Evolutionary conservation across 2,888 invertebrate genomes (phyloP).

Genomic region (Cephus sareptanus): DNA sequence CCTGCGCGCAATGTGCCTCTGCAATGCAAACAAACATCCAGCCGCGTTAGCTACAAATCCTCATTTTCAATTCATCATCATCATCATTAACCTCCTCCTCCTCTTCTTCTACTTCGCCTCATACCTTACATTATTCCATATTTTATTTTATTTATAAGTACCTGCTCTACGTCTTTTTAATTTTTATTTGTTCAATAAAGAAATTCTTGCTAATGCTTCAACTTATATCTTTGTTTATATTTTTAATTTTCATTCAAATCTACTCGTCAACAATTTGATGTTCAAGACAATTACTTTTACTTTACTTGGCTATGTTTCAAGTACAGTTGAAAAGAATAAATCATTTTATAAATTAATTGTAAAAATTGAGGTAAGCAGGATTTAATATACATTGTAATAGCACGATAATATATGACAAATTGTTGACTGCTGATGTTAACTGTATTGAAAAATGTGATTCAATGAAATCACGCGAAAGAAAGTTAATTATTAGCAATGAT

Average conservation of each 20-base stretch:
- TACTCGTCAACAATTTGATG: too few species aligned
- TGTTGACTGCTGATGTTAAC: too few species aligned
- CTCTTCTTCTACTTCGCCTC: conserved; percentile 24
- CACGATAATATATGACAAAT: too few species aligned
- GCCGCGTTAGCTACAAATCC: conserved; percentile 61
- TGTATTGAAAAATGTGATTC: too few species aligned
- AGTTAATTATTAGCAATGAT: background rate
- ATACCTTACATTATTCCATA: conserved; percentile 18
- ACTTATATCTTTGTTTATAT: background rate
- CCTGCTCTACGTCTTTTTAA: background rate
- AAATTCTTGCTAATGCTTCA: background rate
- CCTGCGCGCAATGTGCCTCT: conserved; percentile 67
- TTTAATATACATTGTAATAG: too few species aligned
- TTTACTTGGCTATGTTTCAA: too few species aligned
- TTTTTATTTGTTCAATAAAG: conserved; percentile 8
- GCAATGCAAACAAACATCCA: conserved; percentile 66
- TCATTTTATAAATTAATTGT: too few species aligned
- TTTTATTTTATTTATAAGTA: background rate
- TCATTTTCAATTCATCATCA: conserved; percentile 36
- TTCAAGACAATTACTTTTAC: too few species aligned
- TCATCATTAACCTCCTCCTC: background rate
- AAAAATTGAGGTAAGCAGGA: too few species aligned
- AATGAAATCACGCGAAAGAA: background rate
- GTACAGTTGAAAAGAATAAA: too few species aligned
- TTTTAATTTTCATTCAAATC: too few species aligned